Evolutionary conservation across 37 sponge, comb jelly and placozoan species (phyloP).

Genomic region (Eunapius fragilis): DNA sequence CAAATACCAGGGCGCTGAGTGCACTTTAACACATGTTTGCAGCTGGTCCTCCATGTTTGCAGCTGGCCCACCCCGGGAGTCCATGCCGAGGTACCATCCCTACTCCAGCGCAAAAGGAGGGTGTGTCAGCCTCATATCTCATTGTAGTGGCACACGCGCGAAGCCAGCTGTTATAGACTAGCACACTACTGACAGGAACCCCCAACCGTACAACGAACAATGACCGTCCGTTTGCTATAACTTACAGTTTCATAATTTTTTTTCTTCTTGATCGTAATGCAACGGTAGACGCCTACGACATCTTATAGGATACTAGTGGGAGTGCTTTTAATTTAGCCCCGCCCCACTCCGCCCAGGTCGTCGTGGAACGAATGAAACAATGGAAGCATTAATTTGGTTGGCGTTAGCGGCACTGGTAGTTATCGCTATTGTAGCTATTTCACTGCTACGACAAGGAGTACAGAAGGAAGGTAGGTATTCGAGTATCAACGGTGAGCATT

Average conservation of each 20-base stretch:
- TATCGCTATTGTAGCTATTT: slow-evolving; percentile 11
- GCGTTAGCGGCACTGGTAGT: slow-evolving; percentile 46
- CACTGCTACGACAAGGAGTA: slow-evolving; percentile 15
- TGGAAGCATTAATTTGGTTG: slow-evolving; percentile 73
- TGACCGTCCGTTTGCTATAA: neutral
- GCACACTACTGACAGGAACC: too few species aligned
- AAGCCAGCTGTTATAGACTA: too few species aligned
- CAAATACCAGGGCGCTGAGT: too few species aligned
- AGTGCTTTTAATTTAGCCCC: slow-evolving; percentile 7
- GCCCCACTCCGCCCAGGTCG: neutral
- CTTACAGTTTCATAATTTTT: neutral
- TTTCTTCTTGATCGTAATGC: neutral
- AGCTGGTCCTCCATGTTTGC: too few species aligned
- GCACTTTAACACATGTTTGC: too few species aligned
- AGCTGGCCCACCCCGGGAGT: too few species aligned
- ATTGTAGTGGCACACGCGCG: too few species aligned
- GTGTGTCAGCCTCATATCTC: too few species aligned
- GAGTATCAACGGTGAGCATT: neutral
- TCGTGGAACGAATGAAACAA: neutral
- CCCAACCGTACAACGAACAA: too few species aligned
- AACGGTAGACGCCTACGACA: neutral
- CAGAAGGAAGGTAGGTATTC: slow-evolving; percentile 16
- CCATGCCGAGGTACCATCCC: too few species aligned
- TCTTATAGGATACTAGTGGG: slow-evolving; percentile 12
- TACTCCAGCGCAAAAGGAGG: too few species aligned